Evolutionary conservation across 2,888 invertebrate species (phyloP).

Genomic region (Hyles lineata): DNA sequence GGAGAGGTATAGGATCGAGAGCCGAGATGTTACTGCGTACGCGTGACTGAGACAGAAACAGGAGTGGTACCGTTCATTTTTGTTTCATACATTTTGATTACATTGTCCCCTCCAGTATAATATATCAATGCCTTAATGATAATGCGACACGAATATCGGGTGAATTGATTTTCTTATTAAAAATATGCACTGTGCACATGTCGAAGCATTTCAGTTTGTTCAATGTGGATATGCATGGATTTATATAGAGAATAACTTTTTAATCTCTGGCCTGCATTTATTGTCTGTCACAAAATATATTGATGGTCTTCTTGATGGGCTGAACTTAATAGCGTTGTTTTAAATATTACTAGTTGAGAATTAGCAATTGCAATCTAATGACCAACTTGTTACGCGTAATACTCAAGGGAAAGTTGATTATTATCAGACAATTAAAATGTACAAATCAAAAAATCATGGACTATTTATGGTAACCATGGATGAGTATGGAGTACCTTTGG

Average conservation of each 20-base stretch:
- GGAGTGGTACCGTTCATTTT: too few species aligned
- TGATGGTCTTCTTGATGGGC: not conserved
- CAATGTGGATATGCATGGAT: conserved; percentile 18
- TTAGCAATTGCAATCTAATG: too few species aligned
- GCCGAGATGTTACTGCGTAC: too few species aligned
- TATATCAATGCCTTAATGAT: not conserved
- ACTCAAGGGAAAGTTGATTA: too few species aligned
- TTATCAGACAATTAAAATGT: too few species aligned
- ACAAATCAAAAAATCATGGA: not conserved
- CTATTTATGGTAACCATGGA: not conserved
- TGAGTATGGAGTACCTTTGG: not conserved
- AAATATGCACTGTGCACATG: conserved; percentile 16
- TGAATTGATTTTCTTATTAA: not conserved
- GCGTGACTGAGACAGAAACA: too few species aligned
- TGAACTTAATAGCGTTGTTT: not conserved
- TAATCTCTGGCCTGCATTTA: not conserved
- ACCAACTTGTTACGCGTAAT: too few species aligned
- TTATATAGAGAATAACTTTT: not conserved
- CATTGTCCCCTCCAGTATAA: too few species aligned
- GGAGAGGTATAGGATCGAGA: too few species aligned
- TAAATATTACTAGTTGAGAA: too few species aligned
- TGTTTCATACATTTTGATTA: too few species aligned
- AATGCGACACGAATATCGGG: conserved; percentile 1
- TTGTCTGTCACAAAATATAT: not conserved
- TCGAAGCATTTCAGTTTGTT: conserved; percentile 19